Evolutionary conservation across 2,113 vertebrate genomes (phyloP).

Genomic region (Dasypus novemcinctus): DNA sequence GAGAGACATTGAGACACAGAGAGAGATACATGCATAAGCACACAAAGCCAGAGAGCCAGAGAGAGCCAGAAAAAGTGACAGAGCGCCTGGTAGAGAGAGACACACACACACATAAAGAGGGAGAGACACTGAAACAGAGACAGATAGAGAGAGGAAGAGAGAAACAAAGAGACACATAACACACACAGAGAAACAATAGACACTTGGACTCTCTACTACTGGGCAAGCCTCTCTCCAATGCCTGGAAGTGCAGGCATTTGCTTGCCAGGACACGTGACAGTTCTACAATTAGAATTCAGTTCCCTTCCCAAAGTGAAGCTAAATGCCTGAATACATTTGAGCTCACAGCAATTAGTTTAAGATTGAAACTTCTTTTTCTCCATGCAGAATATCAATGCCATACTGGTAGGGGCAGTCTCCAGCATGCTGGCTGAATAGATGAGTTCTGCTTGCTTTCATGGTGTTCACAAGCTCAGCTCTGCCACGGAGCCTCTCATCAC

Average conservation of each 20-base stretch:
- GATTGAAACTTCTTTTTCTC: not conserved
- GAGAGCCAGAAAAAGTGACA: not conserved
- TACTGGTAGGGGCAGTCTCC: not conserved
- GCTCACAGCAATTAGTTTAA: slow-evolving; percentile 45
- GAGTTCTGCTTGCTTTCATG: not conserved
- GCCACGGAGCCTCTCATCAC: not conserved
- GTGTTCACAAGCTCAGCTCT: not conserved
- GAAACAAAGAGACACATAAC: not conserved
- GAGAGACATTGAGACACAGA: not conserved
- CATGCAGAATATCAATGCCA: not conserved
- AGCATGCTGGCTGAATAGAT: not conserved
- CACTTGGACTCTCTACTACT: rapidly evolving
- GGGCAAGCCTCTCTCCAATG: not conserved
- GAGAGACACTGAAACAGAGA: not conserved
- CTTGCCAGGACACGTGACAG: not conserved
- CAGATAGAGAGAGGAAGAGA: not conserved
- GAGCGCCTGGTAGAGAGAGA: not conserved
- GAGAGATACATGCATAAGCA: too few species aligned
- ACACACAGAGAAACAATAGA: too few species aligned
- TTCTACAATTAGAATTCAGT: slow-evolving; percentile 37
- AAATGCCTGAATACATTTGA: slow-evolving; percentile 40
- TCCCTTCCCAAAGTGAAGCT: slow-evolving; percentile 29
- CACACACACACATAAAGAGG: too few species aligned
- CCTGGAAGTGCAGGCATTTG: not conserved
- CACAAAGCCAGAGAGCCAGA: too few species aligned